A percentile compares a stretch with the other conserved stretches of the same genome.
These are phyloP conservation scores for Azemiops feae DNA, from an alignment of 2,113 vertebrate species.

Conservation along the genomic window DNA sequence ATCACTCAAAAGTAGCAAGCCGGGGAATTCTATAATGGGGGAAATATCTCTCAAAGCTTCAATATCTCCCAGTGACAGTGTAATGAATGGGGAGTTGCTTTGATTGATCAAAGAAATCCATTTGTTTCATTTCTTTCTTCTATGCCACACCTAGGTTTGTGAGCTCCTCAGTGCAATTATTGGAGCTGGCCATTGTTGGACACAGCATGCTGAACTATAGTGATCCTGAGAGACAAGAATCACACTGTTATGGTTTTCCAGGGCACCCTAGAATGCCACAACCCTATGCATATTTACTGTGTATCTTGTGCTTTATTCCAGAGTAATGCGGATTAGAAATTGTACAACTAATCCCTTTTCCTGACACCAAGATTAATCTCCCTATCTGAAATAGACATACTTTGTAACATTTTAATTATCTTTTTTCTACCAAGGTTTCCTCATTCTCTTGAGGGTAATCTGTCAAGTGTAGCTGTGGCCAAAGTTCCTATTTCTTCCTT, in stretches of 20 bases:
- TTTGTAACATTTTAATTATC: neutral
- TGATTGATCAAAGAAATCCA: neutral
- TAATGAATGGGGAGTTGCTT: neutral
- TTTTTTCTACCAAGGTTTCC: neutral
- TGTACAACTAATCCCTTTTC: neutral
- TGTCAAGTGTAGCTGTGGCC: neutral
- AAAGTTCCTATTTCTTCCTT: neutral
- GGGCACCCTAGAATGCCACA: neutral
- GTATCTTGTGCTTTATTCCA: neutral
- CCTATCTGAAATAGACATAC: neutral
- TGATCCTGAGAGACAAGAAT: neutral
- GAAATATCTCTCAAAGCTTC: neutral
- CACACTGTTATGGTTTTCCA: neutral
- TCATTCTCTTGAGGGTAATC: neutral
- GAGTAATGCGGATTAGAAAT: neutral
- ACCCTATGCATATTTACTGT: neutral
- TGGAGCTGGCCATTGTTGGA: neutral
- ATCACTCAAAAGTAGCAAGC: neutral
- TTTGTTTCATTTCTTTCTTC: neutral
- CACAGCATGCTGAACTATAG: neutral
- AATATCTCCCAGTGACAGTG: neutral
- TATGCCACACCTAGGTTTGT: neutral
- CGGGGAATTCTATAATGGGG: neutral
- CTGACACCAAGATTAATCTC: neutral
- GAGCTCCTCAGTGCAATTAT: neutral